Evolutionary conservation across 2,888 invertebrate genomes (phyloP), one percentile per base, ranked within the genome.

Genomic region (Ditula angustiorana): DNA sequence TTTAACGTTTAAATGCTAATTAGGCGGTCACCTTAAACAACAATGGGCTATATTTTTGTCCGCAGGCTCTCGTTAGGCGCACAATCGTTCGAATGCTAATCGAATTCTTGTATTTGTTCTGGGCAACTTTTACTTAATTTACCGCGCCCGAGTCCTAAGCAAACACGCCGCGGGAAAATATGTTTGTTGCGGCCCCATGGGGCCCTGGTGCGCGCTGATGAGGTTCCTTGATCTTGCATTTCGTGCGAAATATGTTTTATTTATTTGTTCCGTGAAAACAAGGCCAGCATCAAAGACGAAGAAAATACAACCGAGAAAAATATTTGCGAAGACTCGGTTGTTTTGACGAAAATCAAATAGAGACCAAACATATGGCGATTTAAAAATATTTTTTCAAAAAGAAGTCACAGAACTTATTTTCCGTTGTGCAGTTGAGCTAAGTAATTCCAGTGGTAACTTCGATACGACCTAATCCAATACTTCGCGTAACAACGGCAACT

Each of bases 31-130:
- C 49, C 47, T 53, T 30, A 16, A 62, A 58, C 24, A 62, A 53
- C 24, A 55, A 30, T 44, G 16, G 19, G 46, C n/a, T 28, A 53
- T 53, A 52, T 37, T 57, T 26, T 63, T 56, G 33, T 57, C 21
- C 19, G 33, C 30, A 67, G 41, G 0, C 64, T 69, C 66, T 69
- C 67, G 71, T 73, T 72, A 67, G 67, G 30, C 55, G 41, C 30
- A 52, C 58, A 52, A 64, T 58, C 68, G 64, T 68, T 71, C 68
- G 66, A 62, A 72, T 71, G 73, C 68, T 79, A 78, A 80, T 79
- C 75, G 71, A 76, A 78, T 77, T 70, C 73, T 73, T 78, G 75
- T 79, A 78, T 79, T 76, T 73, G 75, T 77, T 77, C 73, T 65
- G 66, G 57, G 68, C 61, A 72, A 76, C 73, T 77, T 76, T 69